Base-by-base conservation (phyloP, 2,797 vertebrate genomes). In the Cichlasoma orientale region DNA sequence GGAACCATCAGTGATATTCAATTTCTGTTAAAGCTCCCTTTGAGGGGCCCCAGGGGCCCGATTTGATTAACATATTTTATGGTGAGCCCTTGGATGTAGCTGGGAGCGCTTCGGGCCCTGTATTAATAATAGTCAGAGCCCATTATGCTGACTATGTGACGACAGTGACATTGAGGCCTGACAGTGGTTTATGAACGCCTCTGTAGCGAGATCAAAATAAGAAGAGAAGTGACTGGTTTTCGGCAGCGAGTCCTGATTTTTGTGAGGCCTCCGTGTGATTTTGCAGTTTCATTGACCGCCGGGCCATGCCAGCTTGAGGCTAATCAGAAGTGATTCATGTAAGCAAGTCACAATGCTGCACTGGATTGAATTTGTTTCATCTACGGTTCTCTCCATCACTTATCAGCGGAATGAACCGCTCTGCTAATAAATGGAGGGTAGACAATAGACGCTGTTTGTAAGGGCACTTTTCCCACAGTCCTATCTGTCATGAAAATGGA, bases 61-160 rank as follows among this genome's bases (percentile, higher is more conserved):
- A 90, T 92, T 94, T 91, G 85, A 95, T 95, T 94, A 94, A 91
- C 93, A 95, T 95, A 94, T 95, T 95, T 94, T 93, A 93, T 89
- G 88, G 90, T 75, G 69, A 90, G 61, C 66, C 81, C 85, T 90
- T 92, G 89, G 86, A 92, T 90, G 82, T 86, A 86, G 83, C 76
- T 77, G 76, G 78, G 74, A 92, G 81, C 75, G 85, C 90, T 92
- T 80, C 77, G 52, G 72, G 86, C 74, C 66, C 79, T 69, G 84
- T 91, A 92, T 94, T 92, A 94, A 95, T 96, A 94, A 95, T 94
- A 93, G 93, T 93, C 93, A 90, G 80, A 84, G 86, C 72, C 80
- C 84, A 94, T 95, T 92, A 92, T 91, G 76, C 73, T 85, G 82
- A 83, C 86, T 79, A 88, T 75, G 86, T 89, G 84, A 91, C 53